These are phyloP conservation scores for Chloroclystis v-ata DNA, from an alignment of 2,888 invertebrate species.

Conservation along the genomic window DNA sequence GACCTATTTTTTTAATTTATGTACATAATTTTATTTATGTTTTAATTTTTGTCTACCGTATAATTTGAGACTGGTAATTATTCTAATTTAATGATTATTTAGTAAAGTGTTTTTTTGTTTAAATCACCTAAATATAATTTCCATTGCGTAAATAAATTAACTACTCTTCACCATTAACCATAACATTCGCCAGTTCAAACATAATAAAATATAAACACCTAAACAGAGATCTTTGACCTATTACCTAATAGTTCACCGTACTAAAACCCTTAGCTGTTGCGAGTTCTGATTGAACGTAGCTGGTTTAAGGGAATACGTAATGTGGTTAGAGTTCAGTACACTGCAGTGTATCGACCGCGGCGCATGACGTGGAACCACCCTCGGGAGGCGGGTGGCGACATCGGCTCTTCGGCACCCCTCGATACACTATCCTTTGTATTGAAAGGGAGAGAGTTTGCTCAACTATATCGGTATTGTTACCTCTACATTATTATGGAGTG, in stretches of 20 bases:
- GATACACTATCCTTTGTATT: slow-evolving; percentile 21
- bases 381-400: slow-evolving; percentile 18
- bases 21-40: too few relatives aligned
- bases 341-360: slow-evolving; percentile 44
- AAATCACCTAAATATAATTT: too few relatives aligned
- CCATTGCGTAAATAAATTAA: too few relatives aligned
- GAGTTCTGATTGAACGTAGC: not conserved
- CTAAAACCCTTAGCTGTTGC: not conserved
- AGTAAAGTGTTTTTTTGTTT: too few relatives aligned
- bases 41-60: too few relatives aligned
- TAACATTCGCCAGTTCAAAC: too few relatives aligned
- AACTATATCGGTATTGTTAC: slow-evolving; percentile 1
- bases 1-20: too few relatives aligned
- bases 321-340: slow-evolving; percentile 11
- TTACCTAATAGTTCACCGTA: slow-evolving; percentile 9
- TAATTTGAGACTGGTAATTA: too few relatives aligned
- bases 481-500: slow-evolving; percentile 9
- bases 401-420: slow-evolving; percentile 23
- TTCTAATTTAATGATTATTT: too few relatives aligned
- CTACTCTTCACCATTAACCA: too few relatives aligned
- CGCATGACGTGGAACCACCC: slow-evolving; percentile 40
- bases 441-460: slow-evolving; percentile 14
- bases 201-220: too few relatives aligned
- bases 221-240: slow-evolving; percentile 14
- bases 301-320: too few relatives aligned